Conservation (phyloP, 1,140 invertebrate genomes). For the Reticulitermes speratus region DNA sequence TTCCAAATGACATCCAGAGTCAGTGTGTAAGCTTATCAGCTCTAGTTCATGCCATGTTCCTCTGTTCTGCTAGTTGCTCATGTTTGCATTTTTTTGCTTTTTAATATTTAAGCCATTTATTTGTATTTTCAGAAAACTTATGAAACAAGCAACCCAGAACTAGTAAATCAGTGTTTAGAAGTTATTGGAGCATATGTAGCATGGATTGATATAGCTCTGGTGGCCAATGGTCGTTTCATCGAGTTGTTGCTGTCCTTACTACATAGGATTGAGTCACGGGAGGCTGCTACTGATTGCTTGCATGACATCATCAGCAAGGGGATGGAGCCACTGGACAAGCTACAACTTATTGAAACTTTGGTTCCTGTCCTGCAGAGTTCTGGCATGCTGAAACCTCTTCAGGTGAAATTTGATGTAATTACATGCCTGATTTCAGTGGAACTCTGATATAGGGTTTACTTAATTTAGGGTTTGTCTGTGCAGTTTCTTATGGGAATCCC, state of each 20-base stretch:
- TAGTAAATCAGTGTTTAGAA: slow-evolving; percentile 53
- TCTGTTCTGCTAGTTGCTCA: too few relatives aligned
- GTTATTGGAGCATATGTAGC: slow-evolving; percentile 59
- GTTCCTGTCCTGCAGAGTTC: slow-evolving; percentile 49
- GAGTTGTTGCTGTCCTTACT: slow-evolving; percentile 52
- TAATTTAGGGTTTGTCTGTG: too few relatives aligned
- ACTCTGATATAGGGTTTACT: neutral
- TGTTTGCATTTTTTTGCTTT: neutral
- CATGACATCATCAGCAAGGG: slow-evolving; percentile 58
- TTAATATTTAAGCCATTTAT: slow-evolving; percentile 6
- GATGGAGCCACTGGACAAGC: slow-evolving; percentile 59
- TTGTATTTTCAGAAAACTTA: slow-evolving; percentile 48
- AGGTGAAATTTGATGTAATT: neutral
- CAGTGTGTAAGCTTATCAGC: too few relatives aligned
- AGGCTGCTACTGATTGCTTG: slow-evolving; percentile 57
- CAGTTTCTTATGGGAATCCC: too few relatives aligned
- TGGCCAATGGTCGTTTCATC: slow-evolving; percentile 59
- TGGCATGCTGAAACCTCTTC: slow-evolving; percentile 31
- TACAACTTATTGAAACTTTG: slow-evolving; percentile 58
- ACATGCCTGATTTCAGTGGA: neutral
- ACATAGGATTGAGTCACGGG: slow-evolving; percentile 45
- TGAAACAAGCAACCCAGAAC: slow-evolving; percentile 45
- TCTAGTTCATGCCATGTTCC: too few relatives aligned
- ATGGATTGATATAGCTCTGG: slow-evolving; percentile 61
- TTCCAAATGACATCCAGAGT: too few relatives aligned